Percentiles rank a stretch among this genome's conserved stretches.
phyloP scores from a whole-genome alignment of 1,140 invertebrate species.

The Matsumurasca onukii region DNA sequence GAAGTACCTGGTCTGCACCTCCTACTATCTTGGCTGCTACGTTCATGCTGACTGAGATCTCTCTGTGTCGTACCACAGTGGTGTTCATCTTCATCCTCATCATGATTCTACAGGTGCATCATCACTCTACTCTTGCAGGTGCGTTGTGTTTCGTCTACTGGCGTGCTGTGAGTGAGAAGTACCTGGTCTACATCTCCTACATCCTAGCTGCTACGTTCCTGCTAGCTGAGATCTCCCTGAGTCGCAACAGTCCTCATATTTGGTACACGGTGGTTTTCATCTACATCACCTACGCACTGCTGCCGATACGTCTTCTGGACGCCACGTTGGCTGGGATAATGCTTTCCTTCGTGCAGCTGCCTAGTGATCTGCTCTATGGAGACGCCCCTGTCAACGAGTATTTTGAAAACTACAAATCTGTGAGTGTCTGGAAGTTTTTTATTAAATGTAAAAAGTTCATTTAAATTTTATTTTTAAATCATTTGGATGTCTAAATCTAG shows the following conservation, averaged over 20 bases:
- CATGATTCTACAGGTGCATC: background rate
- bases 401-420: too few relatives aligned
- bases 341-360: background rate
- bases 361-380: too few relatives aligned
- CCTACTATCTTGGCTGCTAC: background rate
- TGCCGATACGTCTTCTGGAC: constrained; percentile 9
- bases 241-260: background rate
- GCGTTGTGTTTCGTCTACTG: background rate
- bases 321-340: background rate
- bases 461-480: too few relatives aligned
- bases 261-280: background rate
- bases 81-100: constrained; percentile 3
- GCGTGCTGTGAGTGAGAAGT: background rate
- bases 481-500: too few relatives aligned
- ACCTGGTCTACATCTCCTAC: background rate
- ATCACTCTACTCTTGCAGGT: background rate
- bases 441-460: too few relatives aligned
- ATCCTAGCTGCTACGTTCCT: background rate
- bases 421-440: too few relatives aligned
- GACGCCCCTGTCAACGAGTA: too few relatives aligned
- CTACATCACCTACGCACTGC: constrained; percentile 14
- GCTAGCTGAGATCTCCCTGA: background rate
- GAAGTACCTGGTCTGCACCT: background rate
- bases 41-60: background rate
- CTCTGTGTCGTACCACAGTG: background rate